Evolutionary conservation across 2,888 invertebrate species (phyloP).

Genomic region (Pollenia griseotomentosa): DNA sequence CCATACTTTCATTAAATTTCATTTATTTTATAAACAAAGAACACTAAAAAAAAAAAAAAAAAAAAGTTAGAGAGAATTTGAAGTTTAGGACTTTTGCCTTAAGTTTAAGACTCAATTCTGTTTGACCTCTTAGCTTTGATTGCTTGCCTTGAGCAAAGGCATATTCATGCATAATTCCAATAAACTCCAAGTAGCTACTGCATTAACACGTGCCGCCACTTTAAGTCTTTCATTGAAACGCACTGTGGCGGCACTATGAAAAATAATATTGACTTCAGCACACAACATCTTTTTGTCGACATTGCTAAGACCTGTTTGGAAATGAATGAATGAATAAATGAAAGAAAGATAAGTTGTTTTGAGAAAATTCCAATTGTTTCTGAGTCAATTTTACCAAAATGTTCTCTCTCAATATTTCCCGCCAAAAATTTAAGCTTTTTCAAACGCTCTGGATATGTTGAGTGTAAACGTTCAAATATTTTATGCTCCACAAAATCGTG

Average conservation of each 20-base stretch:
- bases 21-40: no score
- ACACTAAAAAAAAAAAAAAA: not conserved
- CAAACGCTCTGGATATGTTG: conserved; percentile 87
- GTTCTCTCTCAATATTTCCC: conserved; percentile 88
- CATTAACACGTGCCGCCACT: conserved; percentile 94
- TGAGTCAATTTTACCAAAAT: conserved; percentile 77
- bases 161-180: conserved; percentile 93
- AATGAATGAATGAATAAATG: not conserved
- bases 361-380: not conserved
- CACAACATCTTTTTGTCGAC: conserved; percentile 87
- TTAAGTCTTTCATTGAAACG: conserved; percentile 96
- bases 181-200: conserved; percentile 93
- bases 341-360: no score
- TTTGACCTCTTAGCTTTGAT: no score
- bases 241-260: conserved; percentile 98
- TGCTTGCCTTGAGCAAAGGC: conserved; percentile 88
- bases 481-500: conserved; percentile 90
- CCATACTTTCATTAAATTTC: no score
- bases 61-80: no score
- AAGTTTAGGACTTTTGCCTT: no score
- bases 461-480: conserved; percentile 89
- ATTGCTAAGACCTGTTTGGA: conserved; percentile 85
- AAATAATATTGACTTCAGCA: conserved; percentile 91
- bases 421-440: conserved; percentile 89
- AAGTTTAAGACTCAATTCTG: no score